phyloP scores from a whole-genome alignment of 2,888 invertebrate species.

The Ferrisia virgata region DNA sequence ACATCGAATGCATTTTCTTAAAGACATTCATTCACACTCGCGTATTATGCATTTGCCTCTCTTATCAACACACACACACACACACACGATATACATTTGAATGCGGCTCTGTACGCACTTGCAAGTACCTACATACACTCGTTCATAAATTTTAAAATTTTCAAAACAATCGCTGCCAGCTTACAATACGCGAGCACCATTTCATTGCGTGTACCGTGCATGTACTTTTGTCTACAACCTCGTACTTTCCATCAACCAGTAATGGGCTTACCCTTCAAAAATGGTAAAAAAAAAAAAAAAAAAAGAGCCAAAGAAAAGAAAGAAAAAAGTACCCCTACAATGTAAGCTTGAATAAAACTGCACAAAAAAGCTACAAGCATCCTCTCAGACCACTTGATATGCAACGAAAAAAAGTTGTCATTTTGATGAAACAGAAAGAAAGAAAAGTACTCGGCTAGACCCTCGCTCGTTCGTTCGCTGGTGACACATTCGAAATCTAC shows the following conservation, averaged over 20 bases:
- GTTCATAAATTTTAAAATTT: neutral
- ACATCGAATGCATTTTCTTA: neutral
- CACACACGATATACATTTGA: neutral
- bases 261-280: neutral
- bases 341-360: neutral
- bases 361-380: slow-evolving; percentile 18
- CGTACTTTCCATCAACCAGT: neutral
- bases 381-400: slow-evolving; percentile 29
- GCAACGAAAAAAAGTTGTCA: slow-evolving; percentile 16
- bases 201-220: neutral
- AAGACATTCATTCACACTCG: neutral
- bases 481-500: neutral
- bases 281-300: neutral
- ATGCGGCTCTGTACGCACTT: no score
- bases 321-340: neutral
- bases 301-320: no score
- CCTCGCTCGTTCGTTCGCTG: neutral
- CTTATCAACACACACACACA: no score
- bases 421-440: neutral
- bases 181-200: neutral
- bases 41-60: neutral
- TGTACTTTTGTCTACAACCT: neutral
- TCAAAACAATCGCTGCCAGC: neutral
- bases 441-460: neutral
- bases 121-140: neutral